Base-by-base conservation (phyloP, 2,888 invertebrate species). In the Melieria crassipennis region DNA sequence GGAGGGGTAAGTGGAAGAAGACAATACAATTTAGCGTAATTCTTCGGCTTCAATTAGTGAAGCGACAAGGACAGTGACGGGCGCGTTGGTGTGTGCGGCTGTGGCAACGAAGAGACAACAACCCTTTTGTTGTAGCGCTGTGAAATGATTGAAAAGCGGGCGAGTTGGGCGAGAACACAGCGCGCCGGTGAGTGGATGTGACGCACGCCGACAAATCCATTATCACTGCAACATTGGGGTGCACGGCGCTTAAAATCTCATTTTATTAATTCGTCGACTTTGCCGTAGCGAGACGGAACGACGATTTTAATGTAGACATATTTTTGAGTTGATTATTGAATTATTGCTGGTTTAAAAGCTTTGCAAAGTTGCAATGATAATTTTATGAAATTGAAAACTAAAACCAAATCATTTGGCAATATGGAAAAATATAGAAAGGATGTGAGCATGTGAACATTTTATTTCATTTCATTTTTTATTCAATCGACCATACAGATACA, bases 21-120 rank as follows among this genome's bases (percentile, higher is more conserved):
- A 84, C 84, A 84, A 84, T 84, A 82, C 83, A 82, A 82, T 84
- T 84, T 84, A 80, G 78, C 78, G 79, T 83, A 84, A 84, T 82
- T 82, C 81, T 79, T 78, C 78, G 80, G 84, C 84, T 84, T 84
- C 84, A 84, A 84, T 84, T 84, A 84, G 82, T 82, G 79, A 80
- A 74, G 75, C 70, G 68, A n/a, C 61, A 46, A n/a, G 48, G 69
- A 47, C 70, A 71, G 63, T 47, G 52, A 55, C 43, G 43, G 16
- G 6, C 13, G 62, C 50, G 52, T 63, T 7, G 46, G 52, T 42
- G 62, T 60, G 30, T 61, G 56, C 69, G 56, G 65, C 46, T 52
- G 46, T 66, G 60, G 65, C 45, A 61, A 68, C 57, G 60, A 30
- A 7, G 64, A 65, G 65, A 63, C 68, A 69, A 75, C 75, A 73